These are phyloP conservation scores for Bujurquina vittata DNA, from an alignment of 2,113 vertebrate species.

Conservation along the genomic window DNA sequence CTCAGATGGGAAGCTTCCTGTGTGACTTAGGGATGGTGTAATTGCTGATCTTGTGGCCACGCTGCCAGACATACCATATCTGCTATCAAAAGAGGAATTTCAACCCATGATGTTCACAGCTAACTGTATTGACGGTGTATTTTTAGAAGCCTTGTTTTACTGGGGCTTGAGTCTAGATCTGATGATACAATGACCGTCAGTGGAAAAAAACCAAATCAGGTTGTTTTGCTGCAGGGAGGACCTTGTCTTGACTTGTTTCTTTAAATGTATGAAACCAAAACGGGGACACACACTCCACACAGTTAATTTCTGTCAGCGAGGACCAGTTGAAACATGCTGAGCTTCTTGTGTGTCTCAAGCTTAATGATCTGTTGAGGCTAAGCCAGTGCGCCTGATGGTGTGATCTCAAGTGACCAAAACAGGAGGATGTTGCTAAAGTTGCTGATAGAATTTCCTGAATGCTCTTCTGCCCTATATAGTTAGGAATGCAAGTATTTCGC, in stretches of 20 bases:
- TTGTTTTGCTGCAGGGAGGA: neutral
- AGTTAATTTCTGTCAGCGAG: neutral
- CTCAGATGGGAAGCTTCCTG: conserved; percentile 60
- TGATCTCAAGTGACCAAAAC: conserved; percentile 17
- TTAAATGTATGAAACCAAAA: neutral
- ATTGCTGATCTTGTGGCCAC: conserved; percentile 36
- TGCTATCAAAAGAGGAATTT: neutral
- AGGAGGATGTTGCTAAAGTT: conserved; percentile 39
- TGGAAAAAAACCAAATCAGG: no score
- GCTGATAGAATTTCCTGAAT: conserved; percentile 48
- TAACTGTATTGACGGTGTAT: neutral
- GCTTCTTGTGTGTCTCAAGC: neutral
- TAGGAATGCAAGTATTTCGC: neutral
- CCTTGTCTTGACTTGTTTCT: conserved; percentile 41
- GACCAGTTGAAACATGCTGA: conserved; percentile 44
- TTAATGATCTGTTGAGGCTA: neutral
- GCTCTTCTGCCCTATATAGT: neutral
- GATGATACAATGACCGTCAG: neutral
- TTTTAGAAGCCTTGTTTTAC: neutral
- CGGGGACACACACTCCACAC: neutral
- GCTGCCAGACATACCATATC: conserved; percentile 9
- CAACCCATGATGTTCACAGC: neutral
- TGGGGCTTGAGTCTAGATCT: neutral
- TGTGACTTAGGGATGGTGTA: conserved; percentile 39
- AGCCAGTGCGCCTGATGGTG: neutral